These are phyloP conservation scores for Sympetrum striolatum DNA, from an alignment of 2,888 invertebrate genomes.

Conservation along the genomic window DNA sequence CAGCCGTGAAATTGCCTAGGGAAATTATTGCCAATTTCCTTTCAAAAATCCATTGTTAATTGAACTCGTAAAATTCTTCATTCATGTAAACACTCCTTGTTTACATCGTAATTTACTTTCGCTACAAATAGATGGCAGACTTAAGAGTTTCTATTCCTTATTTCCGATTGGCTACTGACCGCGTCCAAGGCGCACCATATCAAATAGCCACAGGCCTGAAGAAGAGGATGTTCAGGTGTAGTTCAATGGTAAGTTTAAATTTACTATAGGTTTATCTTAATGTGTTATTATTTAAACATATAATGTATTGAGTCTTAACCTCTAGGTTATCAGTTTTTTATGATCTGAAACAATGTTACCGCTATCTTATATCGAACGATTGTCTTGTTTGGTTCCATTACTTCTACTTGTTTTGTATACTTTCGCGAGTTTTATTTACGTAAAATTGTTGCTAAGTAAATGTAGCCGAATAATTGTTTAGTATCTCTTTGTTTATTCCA, in stretches of 20 bases:
- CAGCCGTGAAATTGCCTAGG: too few relatives aligned
- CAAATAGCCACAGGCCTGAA: background rate
- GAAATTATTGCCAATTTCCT: too few relatives aligned
- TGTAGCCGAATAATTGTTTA: too few relatives aligned
- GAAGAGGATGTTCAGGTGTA: background rate
- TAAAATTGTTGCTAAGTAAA: too few relatives aligned
- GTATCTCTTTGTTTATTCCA: too few relatives aligned
- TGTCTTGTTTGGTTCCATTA: background rate
- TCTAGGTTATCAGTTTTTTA: background rate
- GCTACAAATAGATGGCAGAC: background rate
- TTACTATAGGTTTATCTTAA: background rate
- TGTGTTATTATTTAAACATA: background rate
- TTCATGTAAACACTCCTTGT: background rate
- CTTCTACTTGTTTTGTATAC: background rate
- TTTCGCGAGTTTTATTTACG: too few relatives aligned
- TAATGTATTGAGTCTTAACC: background rate
- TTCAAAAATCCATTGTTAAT: too few relatives aligned
- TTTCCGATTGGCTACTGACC: background rate
- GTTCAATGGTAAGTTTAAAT: background rate
- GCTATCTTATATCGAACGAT: background rate
- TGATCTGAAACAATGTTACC: background rate
- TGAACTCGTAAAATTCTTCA: too few relatives aligned
- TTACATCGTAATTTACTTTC: background rate
- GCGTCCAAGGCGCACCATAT: background rate
- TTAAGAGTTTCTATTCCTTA: background rate